Base-by-base conservation (phyloP, 2,113 vertebrate species). In the Chaenogobius annularis region DNA sequence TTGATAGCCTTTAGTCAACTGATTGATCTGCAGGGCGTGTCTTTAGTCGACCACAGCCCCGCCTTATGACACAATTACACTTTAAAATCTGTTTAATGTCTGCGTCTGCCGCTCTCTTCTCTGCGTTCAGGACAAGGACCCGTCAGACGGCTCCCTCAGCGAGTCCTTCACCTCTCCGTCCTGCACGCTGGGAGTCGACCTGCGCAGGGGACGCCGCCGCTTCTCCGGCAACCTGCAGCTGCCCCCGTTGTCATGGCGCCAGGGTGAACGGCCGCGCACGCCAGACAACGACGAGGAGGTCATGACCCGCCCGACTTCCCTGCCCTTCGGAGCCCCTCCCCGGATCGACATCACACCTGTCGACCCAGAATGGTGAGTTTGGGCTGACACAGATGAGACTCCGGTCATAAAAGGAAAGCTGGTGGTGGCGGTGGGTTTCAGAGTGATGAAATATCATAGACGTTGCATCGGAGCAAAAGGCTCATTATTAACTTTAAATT, bases 341-440 rank as follows among this genome's bases (percentile, higher is more conserved):
- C 95, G 95, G 73, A 99, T 99, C 17, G 95, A 96, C 14, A 98
- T 99, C 85, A 99, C 97, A 0, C 83, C 95, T 0, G 97, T 95
- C 19, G 95, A 96, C 87, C 93, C 95, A 0, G 97, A 98, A 67
- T 92, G 95, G 98, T 98, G 75, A 91, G 95, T 31, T 31, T 31
- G 26, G 26, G 26, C 26, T 31, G 26, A 31, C 26, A 31, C 26
- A 4, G 26, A 31, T 31, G n/a, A 1, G 26, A 31, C 26, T 31
- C 26, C 26, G 4, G 26, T 31, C 4, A 31, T 4, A 31, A 31
- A 31, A 31, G 26, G 26, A 31, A 31, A 31, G 26, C 26, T 31
- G 26, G 26, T 31, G 26, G 26, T 31, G 26, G 26, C 4, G 26
- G 26, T 4, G 26, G 26, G 26, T 31, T 31, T 31, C 26, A 31